These are phyloP conservation scores for Zaprionus capensis DNA, from an alignment of 1,140 invertebrate genomes.

Conservation along the genomic window DNA sequence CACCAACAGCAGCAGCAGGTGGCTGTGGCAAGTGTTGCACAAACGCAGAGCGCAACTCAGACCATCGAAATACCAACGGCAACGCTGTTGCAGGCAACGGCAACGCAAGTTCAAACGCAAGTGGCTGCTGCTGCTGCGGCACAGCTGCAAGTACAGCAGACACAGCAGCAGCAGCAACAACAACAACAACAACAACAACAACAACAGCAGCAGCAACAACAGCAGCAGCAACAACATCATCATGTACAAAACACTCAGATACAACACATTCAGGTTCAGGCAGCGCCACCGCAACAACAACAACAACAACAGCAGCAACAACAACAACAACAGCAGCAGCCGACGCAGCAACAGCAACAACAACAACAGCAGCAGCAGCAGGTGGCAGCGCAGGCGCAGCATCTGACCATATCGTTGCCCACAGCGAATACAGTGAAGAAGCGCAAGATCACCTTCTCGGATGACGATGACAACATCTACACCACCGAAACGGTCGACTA, in stretches of 20 bases:
- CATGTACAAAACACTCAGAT: constrained; percentile 77
- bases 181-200: constrained; percentile 58
- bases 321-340: constrained; percentile 44
- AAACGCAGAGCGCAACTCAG: constrained; percentile 68
- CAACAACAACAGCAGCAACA: constrained; percentile 31
- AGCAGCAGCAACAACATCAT: constrained; percentile 61
- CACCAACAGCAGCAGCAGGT: constrained; percentile 36
- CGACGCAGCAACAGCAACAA: constrained; percentile 44
- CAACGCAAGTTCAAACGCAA: constrained; percentile 70
- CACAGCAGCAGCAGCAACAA: constrained; percentile 48
- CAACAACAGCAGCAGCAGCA: constrained; percentile 54
- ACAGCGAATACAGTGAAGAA: constrained; percentile 68
- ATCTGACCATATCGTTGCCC: constrained; percentile 64
- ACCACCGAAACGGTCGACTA: constrained; percentile 83
- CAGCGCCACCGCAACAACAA: constrained; percentile 60
- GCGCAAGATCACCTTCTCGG: constrained; percentile 81
- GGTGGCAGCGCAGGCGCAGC: constrained; percentile 61
- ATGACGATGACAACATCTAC: constrained; percentile 83
- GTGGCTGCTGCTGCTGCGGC: constrained; percentile 57
- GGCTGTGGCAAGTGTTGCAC: constrained; percentile 41
- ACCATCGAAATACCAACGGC: constrained; percentile 81
- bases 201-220: constrained; percentile 28
- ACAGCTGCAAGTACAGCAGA: constrained; percentile 56
- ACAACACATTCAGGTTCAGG: constrained; percentile 74
- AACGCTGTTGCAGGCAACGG: constrained; percentile 70